A percentile compares a stretch with the other conserved stretches of the same genome.
Evolutionary conservation across 2,113 vertebrate species (phyloP).

Genomic region (Gallinago jamesoni): DNA sequence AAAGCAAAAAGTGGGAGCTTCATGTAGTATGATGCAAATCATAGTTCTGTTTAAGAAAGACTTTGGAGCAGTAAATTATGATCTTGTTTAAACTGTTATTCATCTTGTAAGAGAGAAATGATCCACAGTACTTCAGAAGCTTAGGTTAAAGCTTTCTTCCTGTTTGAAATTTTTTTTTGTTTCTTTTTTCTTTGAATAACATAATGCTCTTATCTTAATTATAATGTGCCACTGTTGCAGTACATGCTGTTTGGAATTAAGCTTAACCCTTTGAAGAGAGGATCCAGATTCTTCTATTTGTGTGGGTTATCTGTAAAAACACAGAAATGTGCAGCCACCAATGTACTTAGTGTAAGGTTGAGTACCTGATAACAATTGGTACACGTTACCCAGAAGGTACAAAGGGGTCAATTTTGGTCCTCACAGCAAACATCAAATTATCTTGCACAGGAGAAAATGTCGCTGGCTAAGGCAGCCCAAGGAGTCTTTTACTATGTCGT

Average conservation of each 20-base stretch:
- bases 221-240: neutral
- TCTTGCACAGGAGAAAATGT: neutral
- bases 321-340: neutral
- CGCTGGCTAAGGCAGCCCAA: neutral
- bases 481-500: neutral
- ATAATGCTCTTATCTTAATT: neutral
- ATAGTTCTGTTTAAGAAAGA: neutral
- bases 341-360: neutral
- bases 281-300: neutral
- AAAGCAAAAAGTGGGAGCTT: neutral
- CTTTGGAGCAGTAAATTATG: neutral
- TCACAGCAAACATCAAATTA: neutral
- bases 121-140: neutral
- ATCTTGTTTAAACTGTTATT: neutral
- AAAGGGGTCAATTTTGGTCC: neutral
- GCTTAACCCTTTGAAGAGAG: neutral
- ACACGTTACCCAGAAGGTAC: neutral
- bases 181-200: neutral
- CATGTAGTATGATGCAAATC: neutral
- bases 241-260: neutral
- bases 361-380: neutral
- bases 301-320: neutral
- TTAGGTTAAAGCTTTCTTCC: neutral
- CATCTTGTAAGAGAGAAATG: neutral
- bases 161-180: neutral